A percentile compares a stretch with the other conserved stretches of the same genome.
Conservation (phyloP, 2,797 vertebrate species). For the Schizopygopsis malacanthus region DNA sequence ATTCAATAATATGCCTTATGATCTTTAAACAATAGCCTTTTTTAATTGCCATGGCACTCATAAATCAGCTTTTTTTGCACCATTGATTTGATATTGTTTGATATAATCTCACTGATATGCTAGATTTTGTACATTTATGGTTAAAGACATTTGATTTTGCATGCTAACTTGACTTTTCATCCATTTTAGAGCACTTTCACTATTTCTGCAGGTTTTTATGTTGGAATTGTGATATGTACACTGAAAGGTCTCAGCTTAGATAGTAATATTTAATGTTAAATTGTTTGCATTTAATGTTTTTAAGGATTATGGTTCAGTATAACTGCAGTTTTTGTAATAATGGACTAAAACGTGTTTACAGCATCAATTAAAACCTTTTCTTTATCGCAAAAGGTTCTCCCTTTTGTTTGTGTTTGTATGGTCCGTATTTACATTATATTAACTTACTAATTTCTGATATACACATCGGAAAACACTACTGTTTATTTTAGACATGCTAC, state of each 20-base stretch:
- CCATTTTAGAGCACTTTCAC: constrained; percentile 31
- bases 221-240: constrained; percentile 44
- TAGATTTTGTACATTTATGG: constrained; percentile 5
- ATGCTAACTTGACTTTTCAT: constrained; percentile 37
- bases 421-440: background rate
- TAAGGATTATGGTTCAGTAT: constrained; percentile 33
- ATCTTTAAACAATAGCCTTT: constrained; percentile 23
- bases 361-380: constrained; percentile 71
- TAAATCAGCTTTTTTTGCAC: constrained; percentile 11
- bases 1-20: constrained; percentile 27
- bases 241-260: constrained; percentile 37
- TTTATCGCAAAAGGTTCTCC: constrained; percentile 53
- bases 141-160: constrained; percentile 44
- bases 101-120: constrained; percentile 1
- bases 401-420: background rate
- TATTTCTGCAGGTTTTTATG: constrained; percentile 44
- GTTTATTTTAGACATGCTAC: background rate
- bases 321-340: constrained; percentile 63
- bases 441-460: background rate
- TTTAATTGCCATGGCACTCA: constrained; percentile 38
- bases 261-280: constrained; percentile 22
- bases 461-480: background rate
- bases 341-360: constrained; percentile 66
- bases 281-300: constrained; percentile 49
- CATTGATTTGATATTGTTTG: constrained; percentile 28